A percentile compares a stretch with the other conserved stretches of the same genome.
phyloP scores from a whole-genome alignment of 1,140 invertebrate species.

The Anastatus disparis region DNA sequence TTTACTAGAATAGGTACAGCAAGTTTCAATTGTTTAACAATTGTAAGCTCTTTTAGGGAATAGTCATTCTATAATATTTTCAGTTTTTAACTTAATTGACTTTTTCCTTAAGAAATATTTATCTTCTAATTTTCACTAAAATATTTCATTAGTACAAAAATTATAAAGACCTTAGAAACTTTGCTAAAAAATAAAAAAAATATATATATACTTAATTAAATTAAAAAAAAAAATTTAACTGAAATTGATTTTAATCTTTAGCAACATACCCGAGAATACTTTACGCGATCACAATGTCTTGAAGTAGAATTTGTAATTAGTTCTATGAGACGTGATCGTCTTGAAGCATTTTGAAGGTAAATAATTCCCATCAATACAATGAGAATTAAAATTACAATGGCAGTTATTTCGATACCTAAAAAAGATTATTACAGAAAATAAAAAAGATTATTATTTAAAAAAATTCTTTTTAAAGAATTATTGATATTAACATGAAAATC shows the following conservation, averaged over 20 bases:
- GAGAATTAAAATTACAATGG: neutral
- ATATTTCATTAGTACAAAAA: neutral
- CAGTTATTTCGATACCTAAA: neutral
- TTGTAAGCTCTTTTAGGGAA: no score
- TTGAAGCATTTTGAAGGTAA: neutral
- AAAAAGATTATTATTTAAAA: neutral
- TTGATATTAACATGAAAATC: neutral
- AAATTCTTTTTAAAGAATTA: neutral
- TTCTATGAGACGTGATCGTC: neutral
- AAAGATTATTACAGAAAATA: neutral
- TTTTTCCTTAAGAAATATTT: neutral
- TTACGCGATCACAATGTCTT: constrained; percentile 25
- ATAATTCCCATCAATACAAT: constrained; percentile 3
- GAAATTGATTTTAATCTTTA: neutral
- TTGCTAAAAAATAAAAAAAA: neutral
- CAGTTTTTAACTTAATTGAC: neutral
- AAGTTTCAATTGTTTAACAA: no score
- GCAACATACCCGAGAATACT: constrained; percentile 27
- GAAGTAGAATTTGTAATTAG: neutral
- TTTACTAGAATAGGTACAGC: no score
- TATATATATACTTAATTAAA: neutral
- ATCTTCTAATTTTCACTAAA: neutral
- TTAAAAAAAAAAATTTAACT: neutral
- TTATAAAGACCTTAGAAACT: neutral
- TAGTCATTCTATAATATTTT: no score